phyloP scores from a whole-genome alignment of 2,113 vertebrate genomes.

The Triplophysa dalaica region DNA sequence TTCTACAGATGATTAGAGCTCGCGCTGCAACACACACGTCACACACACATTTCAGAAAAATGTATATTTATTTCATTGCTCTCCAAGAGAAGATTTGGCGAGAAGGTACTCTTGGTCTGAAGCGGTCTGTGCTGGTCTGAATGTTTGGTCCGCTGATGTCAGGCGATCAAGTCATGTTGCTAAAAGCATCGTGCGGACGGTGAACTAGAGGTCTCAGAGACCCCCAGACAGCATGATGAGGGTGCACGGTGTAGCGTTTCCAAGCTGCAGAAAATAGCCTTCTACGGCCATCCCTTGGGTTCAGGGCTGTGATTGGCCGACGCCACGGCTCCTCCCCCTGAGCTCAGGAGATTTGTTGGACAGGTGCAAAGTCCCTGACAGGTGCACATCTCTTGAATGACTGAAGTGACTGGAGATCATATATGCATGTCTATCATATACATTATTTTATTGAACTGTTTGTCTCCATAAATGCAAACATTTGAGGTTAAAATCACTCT shows the following conservation, averaged over 20 bases:
- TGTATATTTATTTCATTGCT: too few species aligned
- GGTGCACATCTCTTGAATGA: constrained; percentile 73
- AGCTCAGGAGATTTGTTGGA: constrained; percentile 45
- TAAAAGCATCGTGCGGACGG: constrained; percentile 38
- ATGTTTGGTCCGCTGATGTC: constrained; percentile 43
- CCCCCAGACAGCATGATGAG: constrained; percentile 43
- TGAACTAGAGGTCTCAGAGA: constrained; percentile 33
- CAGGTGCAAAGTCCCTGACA: constrained; percentile 67
- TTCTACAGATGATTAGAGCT: background rate
- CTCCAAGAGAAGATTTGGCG: too few species aligned
- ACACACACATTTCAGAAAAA: too few species aligned
- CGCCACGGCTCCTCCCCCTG: constrained; percentile 43
- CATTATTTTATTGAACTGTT: too few species aligned
- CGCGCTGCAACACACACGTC: too few species aligned
- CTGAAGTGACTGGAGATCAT: constrained; percentile 68
- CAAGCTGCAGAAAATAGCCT: constrained; percentile 66
- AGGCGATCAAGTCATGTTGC: constrained; percentile 1
- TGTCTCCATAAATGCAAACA: too few species aligned
- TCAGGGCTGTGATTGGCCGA: constrained; percentile 64
- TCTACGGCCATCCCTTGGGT: constrained; percentile 72
- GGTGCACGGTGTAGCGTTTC: constrained; percentile 28
- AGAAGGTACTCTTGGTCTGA: background rate
- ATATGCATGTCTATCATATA: too few species aligned
- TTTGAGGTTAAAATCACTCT: too few species aligned
- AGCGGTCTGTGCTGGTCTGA: background rate